A percentile compares a stretch with the other conserved stretches of the same genome.
Conservation (phyloP, 2,797 vertebrate species). For the Todus mexicanus region DNA sequence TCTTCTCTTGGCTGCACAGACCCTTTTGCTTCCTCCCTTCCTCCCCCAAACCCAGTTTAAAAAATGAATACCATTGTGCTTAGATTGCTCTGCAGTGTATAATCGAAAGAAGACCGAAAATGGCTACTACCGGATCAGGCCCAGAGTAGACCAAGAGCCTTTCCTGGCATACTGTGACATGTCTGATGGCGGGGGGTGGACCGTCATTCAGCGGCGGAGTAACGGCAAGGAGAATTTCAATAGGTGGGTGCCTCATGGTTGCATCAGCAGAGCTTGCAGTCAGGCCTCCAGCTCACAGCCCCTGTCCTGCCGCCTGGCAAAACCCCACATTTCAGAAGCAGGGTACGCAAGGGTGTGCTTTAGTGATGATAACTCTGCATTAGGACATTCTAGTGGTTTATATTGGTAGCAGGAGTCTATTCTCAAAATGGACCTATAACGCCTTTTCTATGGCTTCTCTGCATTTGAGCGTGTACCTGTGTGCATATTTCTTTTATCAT, state of each 20-base stretch:
- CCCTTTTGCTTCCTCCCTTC: background rate
- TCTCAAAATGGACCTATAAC: background rate
- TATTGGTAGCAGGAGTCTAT: background rate
- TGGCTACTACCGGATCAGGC: slow-evolving; percentile 86
- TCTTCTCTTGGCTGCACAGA: background rate
- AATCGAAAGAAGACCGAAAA: slow-evolving; percentile 74
- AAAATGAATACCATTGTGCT: accelerated
- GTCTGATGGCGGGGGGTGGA: slow-evolving; percentile 91
- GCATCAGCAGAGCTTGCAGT: background rate
- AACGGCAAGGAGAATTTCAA: slow-evolving; percentile 87
- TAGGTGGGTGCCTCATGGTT: slow-evolving; percentile 63
- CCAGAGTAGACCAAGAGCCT: slow-evolving; percentile 77
- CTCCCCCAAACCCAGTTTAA: accelerated
- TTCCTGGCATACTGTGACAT: slow-evolving; percentile 89
- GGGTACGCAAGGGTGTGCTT: background rate
- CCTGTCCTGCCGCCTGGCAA: background rate
- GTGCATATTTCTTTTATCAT: background rate
- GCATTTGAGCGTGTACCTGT: background rate
- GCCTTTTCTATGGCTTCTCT: background rate
- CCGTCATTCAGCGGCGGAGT: slow-evolving; percentile 83
- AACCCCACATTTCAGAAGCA: background rate
- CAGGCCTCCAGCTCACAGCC: background rate
- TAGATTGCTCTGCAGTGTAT: slow-evolving; percentile 85
- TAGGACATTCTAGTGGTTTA: background rate
- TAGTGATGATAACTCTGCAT: background rate